Base-by-base conservation (phyloP, 2,797 vertebrate species). In the Delichon dasypus region DNA sequence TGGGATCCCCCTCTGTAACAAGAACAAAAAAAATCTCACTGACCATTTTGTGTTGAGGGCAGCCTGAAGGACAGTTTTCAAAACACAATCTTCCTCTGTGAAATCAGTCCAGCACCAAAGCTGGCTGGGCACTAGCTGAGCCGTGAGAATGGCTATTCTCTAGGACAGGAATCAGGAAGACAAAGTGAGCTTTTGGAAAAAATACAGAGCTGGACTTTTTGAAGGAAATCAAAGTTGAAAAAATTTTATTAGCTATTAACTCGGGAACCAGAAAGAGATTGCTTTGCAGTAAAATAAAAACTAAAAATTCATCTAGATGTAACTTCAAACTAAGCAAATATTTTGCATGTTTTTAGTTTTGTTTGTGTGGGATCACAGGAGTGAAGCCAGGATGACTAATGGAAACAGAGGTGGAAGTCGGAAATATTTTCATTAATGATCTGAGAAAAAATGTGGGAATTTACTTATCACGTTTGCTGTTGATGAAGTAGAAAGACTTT, bases 371-470 rank as follows among this genome's bases (percentile, higher is more conserved):
- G 47, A 75, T 88, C 0, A 8, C 30, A 57, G 67, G 85, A 96
- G 38, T 62, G 86, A 95, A 91, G 83, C 85, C 80, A 89, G 71
- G 57, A 55, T 94, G 94, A 92, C 73, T 96, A 86, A 91, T 91
- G 90, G 83, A 90, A 96, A 74, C 76, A 83, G 70, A 91, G 60
- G 34, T 94, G 85, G n/a, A 95, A 91, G 64, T 50, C 0, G 12
- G 51, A 95, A 95, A 92, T 95, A 79, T 87, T 95, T 93, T 88
- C 29, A 22, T 82, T 90, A 85, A 32, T 79, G 29, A 73, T 72
- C 34, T 79, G 45, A 72, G 30, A 13, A 71, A 89, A 93, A 91
- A 53, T 25, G 40, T 72, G 36, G 91, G 83, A 88, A 85, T 95
- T 88, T 93, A 27, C 32, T 91, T 94, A 86, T 50, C 74, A 10